phyloP scores from a whole-genome alignment of 2,888 invertebrate species.

The Tethea ocularis region DNA sequence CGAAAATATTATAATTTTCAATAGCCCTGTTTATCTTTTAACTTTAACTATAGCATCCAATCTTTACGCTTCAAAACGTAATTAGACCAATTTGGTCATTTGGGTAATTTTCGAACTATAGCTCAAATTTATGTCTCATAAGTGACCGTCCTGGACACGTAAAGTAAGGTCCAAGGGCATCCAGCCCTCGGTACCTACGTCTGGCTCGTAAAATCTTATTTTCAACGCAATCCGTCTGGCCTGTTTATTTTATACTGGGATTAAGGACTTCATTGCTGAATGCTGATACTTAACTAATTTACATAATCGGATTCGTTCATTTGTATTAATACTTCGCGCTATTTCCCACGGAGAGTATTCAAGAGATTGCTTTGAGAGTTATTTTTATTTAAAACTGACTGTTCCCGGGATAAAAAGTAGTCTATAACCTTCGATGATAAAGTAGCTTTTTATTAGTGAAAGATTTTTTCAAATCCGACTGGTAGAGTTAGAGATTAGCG shows the following conservation, averaged over 20 bases:
- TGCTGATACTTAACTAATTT: conserved; percentile 33
- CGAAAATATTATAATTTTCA: too few relatives aligned
- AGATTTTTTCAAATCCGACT: too few relatives aligned
- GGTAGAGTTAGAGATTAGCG: too few relatives aligned
- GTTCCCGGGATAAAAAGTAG: too few relatives aligned
- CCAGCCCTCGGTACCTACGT: conserved; percentile 17
- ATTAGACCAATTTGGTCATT: not conserved
- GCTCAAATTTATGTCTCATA: not conserved
- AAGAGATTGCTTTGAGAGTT: not conserved
- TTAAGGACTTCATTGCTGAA: conserved; percentile 17
- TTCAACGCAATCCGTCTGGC: conserved; percentile 39
- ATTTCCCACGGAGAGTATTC: conserved; percentile 18
- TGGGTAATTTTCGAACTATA: not conserved
- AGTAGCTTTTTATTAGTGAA: too few relatives aligned
- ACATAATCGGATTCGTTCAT: conserved; percentile 40
- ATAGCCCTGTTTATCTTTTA: not conserved
- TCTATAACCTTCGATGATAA: too few relatives aligned
- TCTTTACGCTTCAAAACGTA: not conserved
- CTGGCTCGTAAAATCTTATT: conserved; percentile 45
- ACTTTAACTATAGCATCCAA: not conserved
- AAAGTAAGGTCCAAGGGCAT: conserved; percentile 23
- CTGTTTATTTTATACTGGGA: conserved; percentile 27
- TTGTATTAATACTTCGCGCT: conserved; percentile 31
- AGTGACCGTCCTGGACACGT: not conserved
- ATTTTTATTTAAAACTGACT: not conserved